Base-by-base conservation (phyloP, 2,888 invertebrate genomes). In the Campopleginae sp. region DNA sequence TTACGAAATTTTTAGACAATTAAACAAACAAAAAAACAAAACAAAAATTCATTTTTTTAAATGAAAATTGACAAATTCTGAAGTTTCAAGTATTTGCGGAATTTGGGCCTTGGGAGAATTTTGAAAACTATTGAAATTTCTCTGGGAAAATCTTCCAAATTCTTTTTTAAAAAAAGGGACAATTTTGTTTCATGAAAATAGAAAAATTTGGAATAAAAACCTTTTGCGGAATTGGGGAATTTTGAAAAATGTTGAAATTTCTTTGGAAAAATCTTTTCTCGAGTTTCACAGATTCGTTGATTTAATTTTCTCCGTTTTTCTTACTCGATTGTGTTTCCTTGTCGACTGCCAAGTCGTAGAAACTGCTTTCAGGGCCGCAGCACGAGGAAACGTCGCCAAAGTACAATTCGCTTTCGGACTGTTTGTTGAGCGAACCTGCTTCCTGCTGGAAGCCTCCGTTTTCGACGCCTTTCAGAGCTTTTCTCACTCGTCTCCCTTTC, bases 301-400 rank as follows among this genome's bases (percentile, higher is more conserved):
- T 17, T n/a, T 3, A 5, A n/a, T 48, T 48, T n/a, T 51, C 19
- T 4, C 1, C 7, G 2, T 7, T 33, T 38, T 63, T 65, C 71
- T 68, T 83, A 84, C 86, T 86, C 10, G 82, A 68, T 63, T 88
- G 82, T 6, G 74, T 79, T 12, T 94, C 94, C 89, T 94, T 94
- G 54, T 95, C 95, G 19, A 95, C 89, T 14, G 95, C 95, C 88
- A 95, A 94, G 87, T 95, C 95, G 87, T 95, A 95, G 54, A 95
- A 93, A 38, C 95, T 95, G 14, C 95, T 95, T 88, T 95, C 95
- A 8, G 95, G 95, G 0, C 95, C 95, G 90, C 97, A 97, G 90
- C 97, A 97, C 82, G 97, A 97, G 38, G 97, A 97, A 0, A 97
- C 97, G 88, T 98, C 97, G 0, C 97, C 97, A 90, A 98, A 98